Percentiles rank a stretch among this genome's conserved stretches.
Evolutionary conservation across 2,797 vertebrate genomes (phyloP).

Genomic region (Fundulus diaphanus): DNA sequence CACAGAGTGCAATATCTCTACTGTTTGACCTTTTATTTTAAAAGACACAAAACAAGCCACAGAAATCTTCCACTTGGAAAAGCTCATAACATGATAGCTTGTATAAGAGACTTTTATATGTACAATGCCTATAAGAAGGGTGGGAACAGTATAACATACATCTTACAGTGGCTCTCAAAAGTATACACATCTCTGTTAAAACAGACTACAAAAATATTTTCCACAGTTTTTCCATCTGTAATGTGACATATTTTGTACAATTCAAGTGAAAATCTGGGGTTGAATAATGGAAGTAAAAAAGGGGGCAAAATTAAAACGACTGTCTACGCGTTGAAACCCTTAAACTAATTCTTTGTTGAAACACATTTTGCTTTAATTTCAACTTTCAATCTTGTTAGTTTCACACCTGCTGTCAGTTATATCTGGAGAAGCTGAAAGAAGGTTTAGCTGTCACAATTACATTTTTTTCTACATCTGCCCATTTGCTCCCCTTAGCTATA

Average conservation of each 20-base stretch:
- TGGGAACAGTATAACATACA: neutral
- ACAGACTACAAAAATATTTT: neutral
- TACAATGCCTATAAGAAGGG: neutral
- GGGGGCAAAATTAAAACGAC: neutral
- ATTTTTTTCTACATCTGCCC: too few species aligned
- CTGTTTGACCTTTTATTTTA: slow-evolving; percentile 4
- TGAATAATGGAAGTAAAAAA: neutral
- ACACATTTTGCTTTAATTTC: neutral
- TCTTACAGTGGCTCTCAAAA: neutral
- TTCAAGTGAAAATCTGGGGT: neutral
- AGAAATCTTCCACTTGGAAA: neutral
- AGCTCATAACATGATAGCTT: neutral
- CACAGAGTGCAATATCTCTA: slow-evolving; percentile 1
- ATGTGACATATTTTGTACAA: neutral
- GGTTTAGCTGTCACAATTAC: too few species aligned
- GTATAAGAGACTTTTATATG: neutral
- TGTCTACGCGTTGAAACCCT: neutral
- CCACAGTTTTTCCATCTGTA: neutral
- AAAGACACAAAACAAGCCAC: slow-evolving; percentile 7
- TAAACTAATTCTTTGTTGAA: neutral
- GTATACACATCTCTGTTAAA: neutral
- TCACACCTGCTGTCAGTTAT: neutral
- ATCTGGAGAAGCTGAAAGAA: neutral
- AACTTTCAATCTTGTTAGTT: neutral
- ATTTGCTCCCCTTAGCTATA: too few species aligned